Evolutionary conservation across 2,888 invertebrate species (phyloP).

Genomic region (Andrena trimmerana): DNA sequence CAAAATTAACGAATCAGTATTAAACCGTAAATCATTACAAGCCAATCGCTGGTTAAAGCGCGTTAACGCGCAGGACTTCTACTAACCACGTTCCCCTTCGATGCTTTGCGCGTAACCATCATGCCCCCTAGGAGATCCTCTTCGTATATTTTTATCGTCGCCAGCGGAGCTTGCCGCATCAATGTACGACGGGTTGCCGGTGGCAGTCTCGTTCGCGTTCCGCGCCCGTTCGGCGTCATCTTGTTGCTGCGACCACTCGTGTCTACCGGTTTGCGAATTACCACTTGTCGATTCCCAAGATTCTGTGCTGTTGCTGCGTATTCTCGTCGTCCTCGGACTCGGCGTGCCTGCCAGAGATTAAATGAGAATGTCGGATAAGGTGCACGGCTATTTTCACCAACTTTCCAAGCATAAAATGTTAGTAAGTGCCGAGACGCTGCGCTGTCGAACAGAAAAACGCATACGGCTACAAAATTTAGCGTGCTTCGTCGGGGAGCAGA

Average conservation of each 20-base stretch:
- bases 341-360: constrained; percentile 72
- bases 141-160: constrained; percentile 4
- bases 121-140: constrained; percentile 82
- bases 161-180: not conserved
- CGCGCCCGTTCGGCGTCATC: constrained; percentile 70
- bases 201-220: constrained; percentile 26
- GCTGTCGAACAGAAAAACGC: not conserved
- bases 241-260: constrained; percentile 78
- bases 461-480: constrained; percentile 1
- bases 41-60: too few relatives aligned
- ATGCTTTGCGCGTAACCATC: constrained; percentile 86
- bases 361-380: not conserved
- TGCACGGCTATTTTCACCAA: not conserved
- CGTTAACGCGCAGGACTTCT: not conserved
- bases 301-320: constrained; percentile 87
- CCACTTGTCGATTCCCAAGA: constrained; percentile 85
- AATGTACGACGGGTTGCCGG: constrained; percentile 2
- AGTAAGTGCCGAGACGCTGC: not conserved
- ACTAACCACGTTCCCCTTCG: constrained; percentile 79
- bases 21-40: not conserved
- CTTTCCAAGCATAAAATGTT: not conserved
- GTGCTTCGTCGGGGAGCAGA: not conserved
- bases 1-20: constrained; percentile 35
- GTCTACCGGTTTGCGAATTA: constrained; percentile 73
- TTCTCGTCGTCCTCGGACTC: constrained; percentile 77